Conservation (phyloP, 2,888 invertebrate genomes). For the Chesias legatella region DNA sequence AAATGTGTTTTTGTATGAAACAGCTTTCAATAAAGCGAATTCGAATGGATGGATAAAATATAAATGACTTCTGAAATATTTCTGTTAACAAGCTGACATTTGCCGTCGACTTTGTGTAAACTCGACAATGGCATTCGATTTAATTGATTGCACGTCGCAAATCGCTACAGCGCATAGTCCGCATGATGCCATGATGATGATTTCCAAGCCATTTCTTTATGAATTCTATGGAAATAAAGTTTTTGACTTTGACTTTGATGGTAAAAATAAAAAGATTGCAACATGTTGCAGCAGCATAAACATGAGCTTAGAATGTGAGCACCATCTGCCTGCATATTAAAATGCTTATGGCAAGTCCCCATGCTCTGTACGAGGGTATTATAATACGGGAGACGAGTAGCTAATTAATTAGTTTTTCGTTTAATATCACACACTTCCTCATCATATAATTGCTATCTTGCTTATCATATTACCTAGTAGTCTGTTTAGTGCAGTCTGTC, state of each 20-base stretch:
- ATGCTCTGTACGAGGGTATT: slow-evolving; percentile 1
- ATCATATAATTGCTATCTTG: too few relatives aligned
- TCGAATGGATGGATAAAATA: slow-evolving; percentile 32
- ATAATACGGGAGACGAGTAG: slow-evolving; percentile 1
- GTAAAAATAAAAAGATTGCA: too few relatives aligned
- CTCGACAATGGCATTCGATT: slow-evolving; percentile 70
- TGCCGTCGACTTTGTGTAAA: too few relatives aligned
- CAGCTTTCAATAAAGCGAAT: slow-evolving; percentile 27
- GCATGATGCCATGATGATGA: too few relatives aligned
- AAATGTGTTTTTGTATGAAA: slow-evolving; percentile 14
- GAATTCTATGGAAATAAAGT: too few relatives aligned
- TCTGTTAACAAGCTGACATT: slow-evolving; percentile 44
- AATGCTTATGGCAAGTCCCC: background rate
- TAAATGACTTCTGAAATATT: slow-evolving; percentile 43
- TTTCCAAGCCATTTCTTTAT: too few relatives aligned
- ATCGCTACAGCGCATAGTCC: too few relatives aligned
- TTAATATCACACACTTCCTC: too few relatives aligned
- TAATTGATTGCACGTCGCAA: slow-evolving; percentile 57
- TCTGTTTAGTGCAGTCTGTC: too few relatives aligned
- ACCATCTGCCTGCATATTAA: background rate
- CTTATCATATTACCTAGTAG: too few relatives aligned
- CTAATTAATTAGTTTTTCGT: slow-evolving; percentile 4
- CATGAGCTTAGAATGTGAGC: slow-evolving; percentile 5
- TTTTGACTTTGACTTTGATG: too few relatives aligned
- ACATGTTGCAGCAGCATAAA: slow-evolving; percentile 14